phyloP scores from a whole-genome alignment of 2,888 invertebrate species.

The Drosophila rubida region DNA sequence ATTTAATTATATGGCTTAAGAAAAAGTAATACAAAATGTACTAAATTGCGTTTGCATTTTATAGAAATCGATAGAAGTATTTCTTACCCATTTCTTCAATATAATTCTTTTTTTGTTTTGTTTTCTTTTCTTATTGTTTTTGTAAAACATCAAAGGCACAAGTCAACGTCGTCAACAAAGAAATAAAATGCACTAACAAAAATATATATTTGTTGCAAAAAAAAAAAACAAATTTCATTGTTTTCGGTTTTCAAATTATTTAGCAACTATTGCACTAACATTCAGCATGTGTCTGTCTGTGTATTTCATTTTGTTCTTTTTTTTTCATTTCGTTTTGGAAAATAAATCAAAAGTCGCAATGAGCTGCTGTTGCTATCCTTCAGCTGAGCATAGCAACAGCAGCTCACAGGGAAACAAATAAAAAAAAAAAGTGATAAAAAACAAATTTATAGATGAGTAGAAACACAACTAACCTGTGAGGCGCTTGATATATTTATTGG shows the following conservation, averaged over 20 bases:
- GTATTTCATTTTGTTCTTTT: slow-evolving; percentile 28
- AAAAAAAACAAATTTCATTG: slow-evolving; percentile 46
- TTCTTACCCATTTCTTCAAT: slow-evolving; percentile 38
- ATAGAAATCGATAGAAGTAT: slow-evolving; percentile 47
- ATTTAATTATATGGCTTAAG: slow-evolving; percentile 74
- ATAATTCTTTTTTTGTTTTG: slow-evolving; percentile 10
- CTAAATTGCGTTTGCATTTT: slow-evolving; percentile 49
- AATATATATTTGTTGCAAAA: slow-evolving; percentile 16
- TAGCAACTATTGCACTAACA: slow-evolving; percentile 52
- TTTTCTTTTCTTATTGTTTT: slow-evolving; percentile 45
- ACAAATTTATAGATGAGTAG: slow-evolving; percentile 71
- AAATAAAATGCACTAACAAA: slow-evolving; percentile 66
- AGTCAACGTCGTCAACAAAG: slow-evolving; percentile 85
- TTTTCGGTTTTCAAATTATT: slow-evolving; percentile 16
- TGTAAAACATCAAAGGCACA: slow-evolving; percentile 84
- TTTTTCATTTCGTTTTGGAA: slow-evolving; percentile 28
- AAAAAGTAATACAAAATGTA: slow-evolving; percentile 75
- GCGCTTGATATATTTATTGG: slow-evolving; percentile 79
- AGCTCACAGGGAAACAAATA: slow-evolving; percentile 29
- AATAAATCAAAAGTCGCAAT: slow-evolving; percentile 58
- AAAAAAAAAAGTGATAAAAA: slow-evolving; percentile 49
- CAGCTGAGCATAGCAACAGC: slow-evolving; percentile 25
- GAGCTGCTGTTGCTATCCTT: slow-evolving; percentile 31
- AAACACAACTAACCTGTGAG: slow-evolving; percentile 84
- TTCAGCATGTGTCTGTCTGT: slow-evolving; percentile 52